Conservation (phyloP, 2,113 vertebrate species). For the Cephalopholis sonnerati region DNA sequence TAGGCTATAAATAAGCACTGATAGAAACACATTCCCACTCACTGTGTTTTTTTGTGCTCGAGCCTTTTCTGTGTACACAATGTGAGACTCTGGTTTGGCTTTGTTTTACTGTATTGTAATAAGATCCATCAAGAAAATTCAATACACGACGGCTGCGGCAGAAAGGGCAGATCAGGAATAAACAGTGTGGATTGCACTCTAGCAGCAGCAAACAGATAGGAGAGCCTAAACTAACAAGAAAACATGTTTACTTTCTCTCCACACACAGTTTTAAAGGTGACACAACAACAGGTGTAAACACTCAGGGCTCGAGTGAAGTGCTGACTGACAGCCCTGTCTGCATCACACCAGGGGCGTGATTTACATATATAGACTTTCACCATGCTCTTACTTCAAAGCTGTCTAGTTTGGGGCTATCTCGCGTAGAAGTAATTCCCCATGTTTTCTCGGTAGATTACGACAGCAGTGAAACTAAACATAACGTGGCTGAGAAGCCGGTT, state of each 20-base stretch:
- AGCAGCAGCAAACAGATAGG: not conserved
- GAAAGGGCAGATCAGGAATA: not conserved
- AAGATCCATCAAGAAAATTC: not conserved
- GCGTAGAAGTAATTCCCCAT: not conserved
- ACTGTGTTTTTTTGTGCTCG: not conserved
- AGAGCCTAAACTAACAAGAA: not conserved
- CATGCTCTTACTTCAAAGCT: conserved; percentile 2
- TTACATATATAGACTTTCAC: conserved; percentile 4
- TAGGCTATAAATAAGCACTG: not conserved
- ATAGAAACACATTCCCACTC: not conserved
- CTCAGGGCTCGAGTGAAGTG: not conserved
- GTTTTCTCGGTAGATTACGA: not conserved
- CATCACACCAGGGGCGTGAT: not conserved
- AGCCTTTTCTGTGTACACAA: not conserved
- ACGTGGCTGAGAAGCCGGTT: not conserved
- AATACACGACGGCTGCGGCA: not conserved
- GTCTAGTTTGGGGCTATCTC: not conserved
- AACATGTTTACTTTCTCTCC: not conserved
- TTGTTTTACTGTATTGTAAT: not conserved
- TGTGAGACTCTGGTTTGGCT: not conserved
- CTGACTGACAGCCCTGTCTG: not conserved
- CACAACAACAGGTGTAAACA: not conserved
- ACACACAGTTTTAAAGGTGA: not conserved
- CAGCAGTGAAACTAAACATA: not conserved
- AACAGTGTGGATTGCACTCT: not conserved